These are phyloP conservation scores for Parazoanthus swiftii DNA, from an alignment of 92 coral and sea anemone genomes.

Conservation along the genomic window DNA sequence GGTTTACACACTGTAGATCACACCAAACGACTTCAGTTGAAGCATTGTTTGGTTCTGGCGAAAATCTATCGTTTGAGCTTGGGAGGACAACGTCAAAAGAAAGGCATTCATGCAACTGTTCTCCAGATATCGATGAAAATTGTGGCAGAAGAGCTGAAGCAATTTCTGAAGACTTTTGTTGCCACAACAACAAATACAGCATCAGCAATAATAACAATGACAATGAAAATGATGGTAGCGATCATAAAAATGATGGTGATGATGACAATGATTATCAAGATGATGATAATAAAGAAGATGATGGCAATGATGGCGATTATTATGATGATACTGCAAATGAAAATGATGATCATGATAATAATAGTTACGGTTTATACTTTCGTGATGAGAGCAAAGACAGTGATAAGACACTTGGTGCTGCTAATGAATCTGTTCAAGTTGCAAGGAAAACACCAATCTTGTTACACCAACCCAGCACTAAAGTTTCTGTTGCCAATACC, in stretches of 20 bases:
- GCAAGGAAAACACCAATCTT: background rate
- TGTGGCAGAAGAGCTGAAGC: background rate
- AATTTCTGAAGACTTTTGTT: background rate
- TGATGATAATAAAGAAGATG: background rate
- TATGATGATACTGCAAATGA: background rate
- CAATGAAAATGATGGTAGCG: background rate
- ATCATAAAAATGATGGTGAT: background rate
- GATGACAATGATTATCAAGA: background rate
- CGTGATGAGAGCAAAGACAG: background rate
- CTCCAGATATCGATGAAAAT: background rate
- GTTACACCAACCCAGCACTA: background rate
- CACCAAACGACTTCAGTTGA: background rate
- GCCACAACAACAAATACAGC: too few species aligned
- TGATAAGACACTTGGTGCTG: background rate
- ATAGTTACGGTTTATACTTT: background rate
- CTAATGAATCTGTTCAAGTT: background rate
- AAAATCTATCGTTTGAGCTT: background rate
- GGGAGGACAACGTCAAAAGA: background rate
- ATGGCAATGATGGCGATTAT: background rate
- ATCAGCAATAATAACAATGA: background rate
- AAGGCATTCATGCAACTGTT: too few species aligned
- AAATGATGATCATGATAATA: background rate
- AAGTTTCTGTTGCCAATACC: background rate
- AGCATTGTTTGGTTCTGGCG: background rate
- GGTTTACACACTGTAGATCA: background rate